Percentiles rank a stretch among this genome's conserved stretches.
These are phyloP conservation scores for Bombus superbus DNA, from an alignment of 1,140 invertebrate species.

Conservation along the genomic window DNA sequence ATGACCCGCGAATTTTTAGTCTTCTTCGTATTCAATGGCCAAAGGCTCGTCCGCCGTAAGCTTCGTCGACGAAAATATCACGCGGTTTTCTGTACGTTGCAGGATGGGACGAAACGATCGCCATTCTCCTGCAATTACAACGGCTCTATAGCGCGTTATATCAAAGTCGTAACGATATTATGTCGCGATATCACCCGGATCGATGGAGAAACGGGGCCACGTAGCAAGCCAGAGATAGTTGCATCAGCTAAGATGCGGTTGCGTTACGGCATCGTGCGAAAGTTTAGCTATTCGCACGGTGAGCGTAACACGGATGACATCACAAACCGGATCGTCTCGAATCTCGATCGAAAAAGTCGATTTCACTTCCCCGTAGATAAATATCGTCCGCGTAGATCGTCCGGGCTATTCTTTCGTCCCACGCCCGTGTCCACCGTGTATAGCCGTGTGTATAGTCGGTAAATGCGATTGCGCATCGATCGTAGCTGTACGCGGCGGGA, in stretches of 20 bases:
- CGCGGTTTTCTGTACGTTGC: neutral
- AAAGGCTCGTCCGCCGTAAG: no score
- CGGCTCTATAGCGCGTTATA: no score
- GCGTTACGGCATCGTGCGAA: constrained; percentile 26
- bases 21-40: no score
- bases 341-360: neutral
- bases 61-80: no score
- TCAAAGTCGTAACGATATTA: neutral
- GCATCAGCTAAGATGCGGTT: constrained; percentile 19
- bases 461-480: neutral
- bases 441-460: neutral
- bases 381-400: neutral
- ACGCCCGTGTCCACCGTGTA: neutral
- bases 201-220: constrained; percentile 8
- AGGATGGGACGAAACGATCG: neutral
- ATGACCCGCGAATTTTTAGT: no score
- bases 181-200: neutral
- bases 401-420: neutral
- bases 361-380: neutral
- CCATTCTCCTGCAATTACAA: neutral
- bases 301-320: neutral
- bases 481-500: neutral
- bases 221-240: neutral
- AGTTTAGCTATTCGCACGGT: constrained; percentile 1
- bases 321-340: constrained; percentile 1